Evolutionary conservation across 2,888 invertebrate species (phyloP).

Genomic region (Dusona sp.): DNA sequence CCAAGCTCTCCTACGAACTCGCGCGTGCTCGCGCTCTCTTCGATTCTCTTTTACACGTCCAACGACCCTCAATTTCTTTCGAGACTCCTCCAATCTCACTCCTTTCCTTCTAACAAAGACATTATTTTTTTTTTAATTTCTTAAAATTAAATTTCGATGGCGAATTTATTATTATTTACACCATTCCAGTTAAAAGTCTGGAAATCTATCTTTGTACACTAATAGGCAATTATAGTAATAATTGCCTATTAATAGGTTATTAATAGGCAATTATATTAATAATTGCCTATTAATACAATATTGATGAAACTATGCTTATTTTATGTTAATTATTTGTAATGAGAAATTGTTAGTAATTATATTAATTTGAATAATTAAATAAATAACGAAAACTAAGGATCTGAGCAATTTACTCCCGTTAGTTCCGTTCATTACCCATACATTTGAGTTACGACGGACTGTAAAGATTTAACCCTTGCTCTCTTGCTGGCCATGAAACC

Average conservation of each 20-base stretch:
- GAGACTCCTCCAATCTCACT: neutral
- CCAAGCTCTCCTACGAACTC: slow-evolving; percentile 20
- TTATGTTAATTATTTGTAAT: neutral
- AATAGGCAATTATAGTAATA: too few species aligned
- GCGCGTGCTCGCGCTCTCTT: slow-evolving; percentile 23
- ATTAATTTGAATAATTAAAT: neutral
- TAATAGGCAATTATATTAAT: too few species aligned
- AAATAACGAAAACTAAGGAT: neutral
- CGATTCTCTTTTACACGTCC: slow-evolving; percentile 52
- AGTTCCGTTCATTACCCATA: neutral
- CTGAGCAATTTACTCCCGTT: neutral
- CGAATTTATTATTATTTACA: neutral
- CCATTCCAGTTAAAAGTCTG: neutral
- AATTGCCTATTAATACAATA: too few species aligned
- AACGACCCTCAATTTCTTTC: slow-evolving; percentile 31
- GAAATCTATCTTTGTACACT: neutral
- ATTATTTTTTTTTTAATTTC: neutral
- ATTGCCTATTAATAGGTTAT: too few species aligned
- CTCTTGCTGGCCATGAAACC: slow-evolving; percentile 36
- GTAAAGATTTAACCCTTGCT: neutral
- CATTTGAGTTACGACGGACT: neutral
- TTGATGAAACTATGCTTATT: neutral
- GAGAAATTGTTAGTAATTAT: neutral
- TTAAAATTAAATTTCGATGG: neutral
- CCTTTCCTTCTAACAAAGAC: slow-evolving; percentile 2